These are phyloP conservation scores for Caenorhabditis sp. DNA, from an alignment of 2,888 invertebrate species.

Conservation along the genomic window DNA sequence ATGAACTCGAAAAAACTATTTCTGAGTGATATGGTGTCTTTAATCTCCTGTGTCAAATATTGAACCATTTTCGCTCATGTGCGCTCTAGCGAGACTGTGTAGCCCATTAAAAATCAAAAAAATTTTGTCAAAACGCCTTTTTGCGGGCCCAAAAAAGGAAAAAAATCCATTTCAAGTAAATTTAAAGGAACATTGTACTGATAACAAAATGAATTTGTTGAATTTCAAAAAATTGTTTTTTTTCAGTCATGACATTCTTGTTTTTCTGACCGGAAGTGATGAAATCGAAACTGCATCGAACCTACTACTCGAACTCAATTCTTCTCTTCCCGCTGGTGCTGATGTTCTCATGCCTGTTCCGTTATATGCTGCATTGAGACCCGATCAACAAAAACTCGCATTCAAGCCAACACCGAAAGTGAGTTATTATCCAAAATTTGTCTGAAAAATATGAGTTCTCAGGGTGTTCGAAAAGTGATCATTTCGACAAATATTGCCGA, in stretches of 20 bases:
- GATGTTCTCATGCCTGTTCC: constrained; percentile 47
- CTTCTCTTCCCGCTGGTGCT: constrained; percentile 76
- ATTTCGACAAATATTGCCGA: constrained; percentile 96
- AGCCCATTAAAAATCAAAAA: too few relatives aligned
- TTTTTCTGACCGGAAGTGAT: constrained; percentile 85
- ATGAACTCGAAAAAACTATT: too few relatives aligned
- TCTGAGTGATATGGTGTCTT: too few relatives aligned
- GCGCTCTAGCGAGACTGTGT: too few relatives aligned
- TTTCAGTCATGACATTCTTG: constrained; percentile 65
- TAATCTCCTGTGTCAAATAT: too few relatives aligned
- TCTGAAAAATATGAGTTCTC: too few relatives aligned
- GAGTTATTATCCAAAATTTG: neutral
- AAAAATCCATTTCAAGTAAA: too few relatives aligned
- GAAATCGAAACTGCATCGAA: constrained; percentile 80
- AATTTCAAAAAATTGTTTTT: neutral
- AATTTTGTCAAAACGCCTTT: too few relatives aligned
- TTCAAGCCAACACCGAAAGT: constrained; percentile 39
- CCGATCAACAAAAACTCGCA: constrained; percentile 41
- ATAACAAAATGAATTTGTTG: too few relatives aligned
- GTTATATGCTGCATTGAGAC: constrained; percentile 50
- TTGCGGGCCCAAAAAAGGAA: too few relatives aligned
- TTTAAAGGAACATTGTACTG: too few relatives aligned
- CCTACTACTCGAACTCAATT: constrained; percentile 81
- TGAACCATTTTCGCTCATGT: too few relatives aligned
- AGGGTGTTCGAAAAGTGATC: constrained; percentile 78